Base-by-base conservation (phyloP, 2,113 vertebrate genomes). In the Engraulis encrasicolus region DNA sequence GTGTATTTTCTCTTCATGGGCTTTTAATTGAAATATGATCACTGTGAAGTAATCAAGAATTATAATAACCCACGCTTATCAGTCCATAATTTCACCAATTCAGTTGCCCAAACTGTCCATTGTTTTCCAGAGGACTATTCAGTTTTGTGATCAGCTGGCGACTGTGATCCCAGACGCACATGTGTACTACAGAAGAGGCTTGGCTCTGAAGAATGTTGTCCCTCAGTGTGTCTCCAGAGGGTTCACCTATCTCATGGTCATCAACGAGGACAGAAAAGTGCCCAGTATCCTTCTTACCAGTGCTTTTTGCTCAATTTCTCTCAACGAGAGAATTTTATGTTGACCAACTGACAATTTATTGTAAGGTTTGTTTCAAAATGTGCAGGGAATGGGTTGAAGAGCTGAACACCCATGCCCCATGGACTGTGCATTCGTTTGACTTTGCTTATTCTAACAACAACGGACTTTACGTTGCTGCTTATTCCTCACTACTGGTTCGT, bases 161-260 rank as follows among this genome's bases (percentile, higher is more conserved):
- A 95, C 95, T 20, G 94, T 99, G 1, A 93, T 99, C 89, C 98
- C 98, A 52, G 95, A 98, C 40, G 96, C 98, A 0, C 96, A 99
- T 0, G 97, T 99, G 77, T 99, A 97, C 91, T 99, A 99, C 88
- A 96, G 98, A 93, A 96, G 97, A 95, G 98, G 98, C 84, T 88
- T 99, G 90, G 97, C 98, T 85, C 91, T 99, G 89, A 99, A 99
- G 92, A 98, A 91, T 91, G 92, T 99, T 89, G 98, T 99, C 84
- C 98, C 97, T 40, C 98, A 99, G 90, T 99, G 98, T 58, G 85
- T 97, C 52, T 92, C 97, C 54, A 96, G 96, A 91, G 92, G 96
- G 90, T 99, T 99, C 90, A 99, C 98, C 0, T 97, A 99, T 91
- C 93, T 99, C 81, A 94, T 99, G 0, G 96, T 99, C 89, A 93